Evolutionary conservation across 2,797 vertebrate genomes (phyloP).

Genomic region (Carcharodon carcharias): DNA sequence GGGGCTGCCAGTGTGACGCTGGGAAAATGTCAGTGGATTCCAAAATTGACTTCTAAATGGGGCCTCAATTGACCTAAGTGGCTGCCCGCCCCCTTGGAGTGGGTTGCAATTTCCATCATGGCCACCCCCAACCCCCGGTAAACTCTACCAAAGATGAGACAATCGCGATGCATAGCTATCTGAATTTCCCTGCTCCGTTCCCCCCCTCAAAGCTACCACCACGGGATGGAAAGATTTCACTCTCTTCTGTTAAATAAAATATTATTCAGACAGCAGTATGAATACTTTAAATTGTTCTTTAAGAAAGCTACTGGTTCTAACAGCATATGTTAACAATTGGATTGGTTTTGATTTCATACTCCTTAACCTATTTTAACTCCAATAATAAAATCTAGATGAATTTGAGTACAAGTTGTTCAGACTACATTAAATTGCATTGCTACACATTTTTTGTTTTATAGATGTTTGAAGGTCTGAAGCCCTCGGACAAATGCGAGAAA

Average conservation of each 20-base stretch:
- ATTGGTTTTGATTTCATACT: slow-evolving; percentile 12
- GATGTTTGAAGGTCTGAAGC: slow-evolving; percentile 95
- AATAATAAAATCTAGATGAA: neutral
- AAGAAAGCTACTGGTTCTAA: neutral
- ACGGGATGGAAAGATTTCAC: neutral
- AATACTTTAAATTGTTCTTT: neutral
- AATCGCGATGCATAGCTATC: no score
- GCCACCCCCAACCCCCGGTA: no score
- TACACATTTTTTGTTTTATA: slow-evolving; percentile 46
- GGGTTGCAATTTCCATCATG: neutral
- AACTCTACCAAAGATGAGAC: neutral
- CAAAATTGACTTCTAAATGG: neutral
- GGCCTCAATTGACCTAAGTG: neutral
- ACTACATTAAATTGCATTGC: neutral
- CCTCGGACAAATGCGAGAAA: slow-evolving; percentile 92
- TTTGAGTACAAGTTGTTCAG: neutral
- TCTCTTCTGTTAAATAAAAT: neutral
- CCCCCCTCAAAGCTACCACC: neutral
- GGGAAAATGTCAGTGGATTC: neutral
- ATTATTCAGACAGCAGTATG: neutral
- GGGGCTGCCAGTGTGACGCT: no score
- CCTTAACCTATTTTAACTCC: neutral
- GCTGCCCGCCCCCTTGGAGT: neutral
- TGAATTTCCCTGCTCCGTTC: neutral
- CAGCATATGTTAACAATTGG: neutral